Evolutionary conservation across 2,888 invertebrate species (phyloP).

Genomic region (Torymus texanus): DNA sequence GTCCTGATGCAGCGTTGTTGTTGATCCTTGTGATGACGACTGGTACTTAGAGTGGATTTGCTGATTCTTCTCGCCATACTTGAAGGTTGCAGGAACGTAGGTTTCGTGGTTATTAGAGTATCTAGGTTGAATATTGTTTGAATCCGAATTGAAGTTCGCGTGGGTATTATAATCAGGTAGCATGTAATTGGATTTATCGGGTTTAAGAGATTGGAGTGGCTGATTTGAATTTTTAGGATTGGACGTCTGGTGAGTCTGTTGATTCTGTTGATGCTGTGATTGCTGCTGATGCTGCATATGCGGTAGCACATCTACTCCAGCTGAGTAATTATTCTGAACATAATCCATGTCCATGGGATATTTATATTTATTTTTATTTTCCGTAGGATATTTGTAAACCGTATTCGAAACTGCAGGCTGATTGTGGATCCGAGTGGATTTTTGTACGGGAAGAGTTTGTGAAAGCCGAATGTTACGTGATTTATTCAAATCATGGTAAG

Average conservation of each 20-base stretch:
- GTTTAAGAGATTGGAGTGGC: conserved; percentile 39
- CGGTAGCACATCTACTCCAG: conserved; percentile 57
- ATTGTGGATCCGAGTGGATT: conserved; percentile 63
- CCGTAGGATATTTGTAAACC: conserved; percentile 66
- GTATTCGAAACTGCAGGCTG: conserved; percentile 58
- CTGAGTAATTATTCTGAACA: conserved; percentile 67
- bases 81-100: conserved; percentile 68
- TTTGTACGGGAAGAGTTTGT: conserved; percentile 61
- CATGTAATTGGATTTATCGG: conserved; percentile 68
- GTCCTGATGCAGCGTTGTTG: conserved; percentile 65
- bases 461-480: conserved; percentile 63
- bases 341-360: conserved; percentile 69
- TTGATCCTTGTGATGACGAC: conserved; percentile 63
- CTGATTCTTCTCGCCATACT: conserved; percentile 67
- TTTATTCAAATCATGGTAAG: conserved; percentile 66
- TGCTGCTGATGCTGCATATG: conserved; percentile 63
- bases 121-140: conserved; percentile 63
- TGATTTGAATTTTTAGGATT: conserved; percentile 57
- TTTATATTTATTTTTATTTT: conserved; percentile 68
- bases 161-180: conserved; percentile 67
- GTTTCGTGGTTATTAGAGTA: conserved; percentile 66
- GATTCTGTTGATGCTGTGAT: conserved; percentile 59
- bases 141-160: conserved; percentile 65
- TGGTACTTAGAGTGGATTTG: conserved; percentile 69
- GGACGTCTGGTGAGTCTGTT: conserved; percentile 62